phyloP scores from a whole-genome alignment of 1,140 invertebrate genomes.

The Galendromus occidentalis region DNA sequence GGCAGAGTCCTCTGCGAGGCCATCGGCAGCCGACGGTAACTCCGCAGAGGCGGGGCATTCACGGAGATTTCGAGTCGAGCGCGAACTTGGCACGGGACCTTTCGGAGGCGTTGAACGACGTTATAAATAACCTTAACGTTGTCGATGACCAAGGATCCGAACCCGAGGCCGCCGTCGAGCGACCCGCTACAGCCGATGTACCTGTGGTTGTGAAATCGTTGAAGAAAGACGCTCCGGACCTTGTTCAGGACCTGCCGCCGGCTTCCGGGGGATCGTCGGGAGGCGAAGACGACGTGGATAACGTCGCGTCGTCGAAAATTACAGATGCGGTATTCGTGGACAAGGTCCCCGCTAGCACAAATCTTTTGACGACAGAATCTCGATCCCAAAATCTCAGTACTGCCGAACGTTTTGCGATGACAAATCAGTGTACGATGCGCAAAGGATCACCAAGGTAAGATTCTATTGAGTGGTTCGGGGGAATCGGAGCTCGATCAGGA shows the following conservation, averaged over 20 bases:
- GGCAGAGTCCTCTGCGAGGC: neutral
- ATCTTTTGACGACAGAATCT: neutral
- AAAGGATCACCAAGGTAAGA: constrained; percentile 29
- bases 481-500: too few species aligned
- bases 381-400: constrained; percentile 4
- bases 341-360: neutral
- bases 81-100: neutral
- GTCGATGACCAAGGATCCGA: neutral
- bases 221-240: constrained; percentile 1
- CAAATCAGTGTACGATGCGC: constrained; percentile 58
- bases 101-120: neutral
- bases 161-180: neutral
- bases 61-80: neutral
- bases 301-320: neutral
- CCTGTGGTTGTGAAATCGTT: neutral
- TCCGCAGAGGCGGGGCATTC: neutral
- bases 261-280: neutral
- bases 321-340: neutral
- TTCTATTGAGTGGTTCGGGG: too few species aligned
- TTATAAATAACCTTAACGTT: neutral
- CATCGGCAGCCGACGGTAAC: neutral
- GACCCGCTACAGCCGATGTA: neutral
- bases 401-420: constrained; percentile 49
- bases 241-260: neutral
- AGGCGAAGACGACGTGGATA: neutral